Conservation (phyloP, 2,888 invertebrate genomes). For the Aleiodes alternator region DNA sequence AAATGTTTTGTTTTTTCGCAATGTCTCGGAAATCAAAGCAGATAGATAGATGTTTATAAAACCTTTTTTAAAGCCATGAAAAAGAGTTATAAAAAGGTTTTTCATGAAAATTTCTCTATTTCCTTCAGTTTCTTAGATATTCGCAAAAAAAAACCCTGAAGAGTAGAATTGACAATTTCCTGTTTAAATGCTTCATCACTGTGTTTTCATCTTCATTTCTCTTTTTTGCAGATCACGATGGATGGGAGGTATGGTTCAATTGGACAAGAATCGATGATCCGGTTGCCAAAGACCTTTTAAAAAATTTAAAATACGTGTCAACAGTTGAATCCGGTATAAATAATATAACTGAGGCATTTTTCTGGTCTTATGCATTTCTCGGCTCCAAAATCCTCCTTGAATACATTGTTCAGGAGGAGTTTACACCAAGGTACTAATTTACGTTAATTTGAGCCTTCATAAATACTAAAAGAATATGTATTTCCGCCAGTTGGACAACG, state of each 20-base stretch:
- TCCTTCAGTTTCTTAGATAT: background rate
- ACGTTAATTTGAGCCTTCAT: background rate
- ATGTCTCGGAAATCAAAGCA: no score
- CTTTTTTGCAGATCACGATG: constrained; percentile 80
- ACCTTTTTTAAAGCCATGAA: background rate
- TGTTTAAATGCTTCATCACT: no score
- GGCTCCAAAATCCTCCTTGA: constrained; percentile 85
- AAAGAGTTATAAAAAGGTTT: no score
- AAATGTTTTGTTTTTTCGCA: no score
- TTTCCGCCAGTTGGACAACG: constrained; percentile 69
- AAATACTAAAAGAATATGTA: background rate
- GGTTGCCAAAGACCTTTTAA: constrained; percentile 79
- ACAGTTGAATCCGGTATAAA: constrained; percentile 82
- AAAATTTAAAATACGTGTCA: constrained; percentile 82
- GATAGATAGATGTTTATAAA: no score
- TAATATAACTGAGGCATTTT: constrained; percentile 85
- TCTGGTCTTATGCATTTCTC: constrained; percentile 87
- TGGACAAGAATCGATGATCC: constrained; percentile 80
- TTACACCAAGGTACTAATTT: constrained; percentile 77
- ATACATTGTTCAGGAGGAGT: constrained; percentile 85
- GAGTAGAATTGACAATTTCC: no score
- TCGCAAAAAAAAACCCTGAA: constrained; percentile 1
- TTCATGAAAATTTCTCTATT: background rate
- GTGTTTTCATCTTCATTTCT: no score
- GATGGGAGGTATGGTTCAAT: constrained; percentile 86